Evolutionary conservation across 2,888 invertebrate genomes (phyloP), one percentile per base, ranked within the genome.

Genomic region (Dicranocentrus wangi): DNA sequence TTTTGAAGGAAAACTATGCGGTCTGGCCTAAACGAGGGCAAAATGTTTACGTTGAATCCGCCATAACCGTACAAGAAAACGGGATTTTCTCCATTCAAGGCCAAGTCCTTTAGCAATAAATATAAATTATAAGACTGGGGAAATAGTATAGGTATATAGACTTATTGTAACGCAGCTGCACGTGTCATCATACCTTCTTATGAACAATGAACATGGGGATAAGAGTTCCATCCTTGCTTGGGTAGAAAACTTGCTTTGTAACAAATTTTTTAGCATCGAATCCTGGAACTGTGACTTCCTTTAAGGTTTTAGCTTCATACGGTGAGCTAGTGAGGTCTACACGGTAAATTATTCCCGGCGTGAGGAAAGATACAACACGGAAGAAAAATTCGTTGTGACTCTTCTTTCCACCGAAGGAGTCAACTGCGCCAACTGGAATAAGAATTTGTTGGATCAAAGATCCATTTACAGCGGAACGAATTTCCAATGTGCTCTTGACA

Each of bases 11-110:
- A 97, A 84, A 96, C 92, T 27, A 97, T 89, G 73, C 96, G 91
- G n/a, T 94, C 93, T 32, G 96, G 92, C 87, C 94, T 94, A 90
- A 99, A 99, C 70, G 92, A 92, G 2, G 99, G 98, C 88, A 94
- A 93, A 85, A 97, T 91, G 88, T 95, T 94, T 86, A 97, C 93
- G 90, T 96, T 97, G 89, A 99, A 99, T 0, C 98, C 98, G 73
- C 99, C 99, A 89, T 99, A 99, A 19, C 97, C 99, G 89, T 98
- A 98, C 28, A 99, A 90, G 60, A 97, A 90, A 82, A 95, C 94
- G 0, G 98, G 96, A 87, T 92, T 92, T 15, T 91, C 90, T 2
- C 94, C 43, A 42, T 70, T 65, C 58, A 47, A 1, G 13, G 27
- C 7, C 32, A 82, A n/a, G 28, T 81, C 84, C 90, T 51, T 39